Conservation (phyloP, 2,888 invertebrate genomes). For the Monopis laevigella region DNA sequence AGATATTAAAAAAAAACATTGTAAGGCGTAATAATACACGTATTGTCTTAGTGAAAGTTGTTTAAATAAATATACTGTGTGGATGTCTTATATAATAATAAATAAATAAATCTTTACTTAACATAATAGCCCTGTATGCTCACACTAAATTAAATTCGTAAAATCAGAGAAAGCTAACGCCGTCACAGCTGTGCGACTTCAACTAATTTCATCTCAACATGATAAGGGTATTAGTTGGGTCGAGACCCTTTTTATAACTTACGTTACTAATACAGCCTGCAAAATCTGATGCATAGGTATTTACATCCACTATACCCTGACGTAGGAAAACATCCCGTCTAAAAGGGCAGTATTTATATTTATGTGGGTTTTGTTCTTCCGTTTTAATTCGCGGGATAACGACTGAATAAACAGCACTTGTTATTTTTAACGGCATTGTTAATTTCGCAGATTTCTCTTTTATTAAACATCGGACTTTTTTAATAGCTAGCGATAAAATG, state of each 20-base stretch:
- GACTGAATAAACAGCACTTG: constrained; percentile 7
- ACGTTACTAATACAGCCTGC: constrained; percentile 33
- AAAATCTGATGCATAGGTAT: too few species aligned
- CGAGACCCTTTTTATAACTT: constrained; percentile 54
- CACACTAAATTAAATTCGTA: constrained; percentile 39
- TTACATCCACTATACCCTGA: constrained; percentile 4
- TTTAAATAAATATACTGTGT: too few species aligned
- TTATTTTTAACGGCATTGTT: constrained; percentile 6
- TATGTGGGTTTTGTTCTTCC: constrained; percentile 1
- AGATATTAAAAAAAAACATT: too few species aligned
- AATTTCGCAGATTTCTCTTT: background rate
- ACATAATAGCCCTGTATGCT: too few species aligned
- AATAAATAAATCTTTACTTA: constrained; percentile 7
- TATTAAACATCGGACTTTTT: too few species aligned
- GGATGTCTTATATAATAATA: too few species aligned
- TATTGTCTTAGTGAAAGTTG: too few species aligned
- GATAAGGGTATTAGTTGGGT: constrained; percentile 65
- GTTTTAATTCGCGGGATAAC: constrained; percentile 6
- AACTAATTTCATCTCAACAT: constrained; percentile 63
- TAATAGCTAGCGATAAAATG: too few species aligned
- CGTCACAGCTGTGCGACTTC: constrained; percentile 55
- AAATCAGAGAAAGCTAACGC: constrained; percentile 40
- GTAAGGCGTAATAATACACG: too few species aligned
- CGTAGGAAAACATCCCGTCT: constrained; percentile 1
- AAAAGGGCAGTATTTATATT: constrained; percentile 8